Percentiles rank a stretch among this genome's conserved stretches.
Conservation (phyloP, 1,140 invertebrate species). For the Megalonaias nervosa region DNA sequence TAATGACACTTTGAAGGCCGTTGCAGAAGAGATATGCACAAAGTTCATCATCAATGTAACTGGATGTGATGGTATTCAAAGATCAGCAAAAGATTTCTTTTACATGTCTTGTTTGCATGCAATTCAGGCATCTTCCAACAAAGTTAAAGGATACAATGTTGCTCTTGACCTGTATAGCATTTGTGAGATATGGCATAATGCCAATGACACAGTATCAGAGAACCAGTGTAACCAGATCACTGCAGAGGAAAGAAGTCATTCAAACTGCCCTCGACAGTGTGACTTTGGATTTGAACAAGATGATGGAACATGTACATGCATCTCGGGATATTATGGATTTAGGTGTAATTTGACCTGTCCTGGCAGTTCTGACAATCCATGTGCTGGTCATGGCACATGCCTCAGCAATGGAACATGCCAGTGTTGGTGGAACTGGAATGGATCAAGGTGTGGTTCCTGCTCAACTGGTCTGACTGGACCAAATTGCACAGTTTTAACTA, state of each 20-base stretch:
- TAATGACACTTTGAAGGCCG: constrained; percentile 7
- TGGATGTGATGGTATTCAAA: constrained; percentile 9
- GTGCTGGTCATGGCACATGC: constrained; percentile 45
- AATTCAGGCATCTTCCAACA: constrained; percentile 21
- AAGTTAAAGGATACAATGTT: constrained; percentile 16
- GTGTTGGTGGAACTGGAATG: constrained; percentile 50
- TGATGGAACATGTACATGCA: constrained; percentile 39
- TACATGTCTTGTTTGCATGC: constrained; percentile 39
- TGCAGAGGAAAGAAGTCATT: constrained; percentile 8
- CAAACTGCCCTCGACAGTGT: constrained; percentile 33
- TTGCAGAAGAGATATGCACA: constrained; percentile 9
- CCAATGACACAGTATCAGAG: neutral
- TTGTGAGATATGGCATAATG: constrained; percentile 21
- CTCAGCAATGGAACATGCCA: constrained; percentile 36
- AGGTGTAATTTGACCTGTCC: constrained; percentile 38
- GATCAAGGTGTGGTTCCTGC: constrained; percentile 29
- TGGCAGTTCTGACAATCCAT: constrained; percentile 42
- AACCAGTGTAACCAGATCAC: constrained; percentile 9
- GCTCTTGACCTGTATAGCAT: constrained; percentile 27
- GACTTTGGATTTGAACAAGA: constrained; percentile 29
- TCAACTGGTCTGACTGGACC: constrained; percentile 24
- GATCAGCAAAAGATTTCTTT: constrained; percentile 33
- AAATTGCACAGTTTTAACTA: constrained; percentile 42
- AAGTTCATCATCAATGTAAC: neutral
- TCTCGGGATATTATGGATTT: constrained; percentile 41